A percentile compares a stretch with the other conserved stretches of the same genome.
Conservation (phyloP, 2,888 invertebrate genomes). For the Sarcophaga rosellei region DNA sequence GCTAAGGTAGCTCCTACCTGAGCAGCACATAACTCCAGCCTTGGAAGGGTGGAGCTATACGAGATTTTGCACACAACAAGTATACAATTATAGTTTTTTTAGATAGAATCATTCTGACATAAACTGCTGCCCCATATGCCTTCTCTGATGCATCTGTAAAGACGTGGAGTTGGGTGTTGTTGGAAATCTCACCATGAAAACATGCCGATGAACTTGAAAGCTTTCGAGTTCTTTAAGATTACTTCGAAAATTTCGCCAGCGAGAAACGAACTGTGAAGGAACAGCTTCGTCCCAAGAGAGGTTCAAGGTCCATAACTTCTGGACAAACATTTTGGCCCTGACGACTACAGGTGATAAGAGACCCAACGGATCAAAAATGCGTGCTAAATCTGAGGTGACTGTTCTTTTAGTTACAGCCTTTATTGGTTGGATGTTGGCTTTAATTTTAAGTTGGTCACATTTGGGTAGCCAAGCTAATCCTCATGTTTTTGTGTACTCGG, state of each 20-base stretch:
- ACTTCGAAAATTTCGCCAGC: no score
- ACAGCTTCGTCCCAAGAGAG: background rate
- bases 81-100: slow-evolving; percentile 2
- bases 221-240: background rate
- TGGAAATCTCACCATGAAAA: background rate
- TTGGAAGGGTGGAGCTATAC: background rate
- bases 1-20: no score
- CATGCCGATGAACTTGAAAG: background rate
- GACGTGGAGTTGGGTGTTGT: background rate
- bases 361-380: background rate
- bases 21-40: no score
- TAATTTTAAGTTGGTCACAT: no score
- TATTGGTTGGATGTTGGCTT: no score
- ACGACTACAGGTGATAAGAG: slow-evolving; percentile 8
- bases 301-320: slow-evolving; percentile 18
- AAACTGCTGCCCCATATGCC: background rate
- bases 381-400: background rate
- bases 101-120: background rate
- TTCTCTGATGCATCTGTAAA: slow-evolving; percentile 4
- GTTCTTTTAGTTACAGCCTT: slow-evolving; percentile 14
- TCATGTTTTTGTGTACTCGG: no score
- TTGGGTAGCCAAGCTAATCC: no score
- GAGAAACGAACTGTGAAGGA: no score
- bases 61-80: slow-evolving; percentile 12
- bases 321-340: slow-evolving; percentile 6